phyloP scores from a whole-genome alignment of 2,797 vertebrate genomes.

The Psittacula echo region DNA sequence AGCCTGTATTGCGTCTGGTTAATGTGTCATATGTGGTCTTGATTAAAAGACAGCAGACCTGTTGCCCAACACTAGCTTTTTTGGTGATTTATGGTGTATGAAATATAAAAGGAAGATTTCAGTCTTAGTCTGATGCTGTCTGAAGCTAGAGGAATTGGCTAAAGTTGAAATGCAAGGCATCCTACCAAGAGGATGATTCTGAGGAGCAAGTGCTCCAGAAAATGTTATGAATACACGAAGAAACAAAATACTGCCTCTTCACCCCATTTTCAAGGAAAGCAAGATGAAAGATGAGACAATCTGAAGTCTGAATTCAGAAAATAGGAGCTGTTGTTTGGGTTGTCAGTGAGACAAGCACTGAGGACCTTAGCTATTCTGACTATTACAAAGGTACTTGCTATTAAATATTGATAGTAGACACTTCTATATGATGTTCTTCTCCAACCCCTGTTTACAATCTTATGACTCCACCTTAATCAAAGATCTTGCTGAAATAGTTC shows the following conservation, averaged over 20 bases:
- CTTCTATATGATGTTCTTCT: neutral
- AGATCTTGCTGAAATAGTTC: neutral
- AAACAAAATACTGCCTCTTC: neutral
- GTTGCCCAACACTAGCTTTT: neutral
- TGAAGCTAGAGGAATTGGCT: neutral
- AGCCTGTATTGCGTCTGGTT: neutral
- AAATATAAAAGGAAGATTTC: neutral
- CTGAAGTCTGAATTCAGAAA: neutral
- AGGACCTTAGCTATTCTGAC: neutral
- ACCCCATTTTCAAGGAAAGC: neutral
- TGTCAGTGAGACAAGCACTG: neutral
- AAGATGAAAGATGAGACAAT: neutral
- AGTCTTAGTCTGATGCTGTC: accelerated
- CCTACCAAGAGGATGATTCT: neutral
- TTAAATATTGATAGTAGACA: neutral
- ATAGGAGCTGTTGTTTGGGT: accelerated
- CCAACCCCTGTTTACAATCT: neutral
- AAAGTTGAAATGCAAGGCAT: neutral
- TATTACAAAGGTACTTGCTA: neutral
- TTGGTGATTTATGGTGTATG: neutral
- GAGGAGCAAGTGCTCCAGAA: neutral
- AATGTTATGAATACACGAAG: neutral
- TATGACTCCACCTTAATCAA: neutral
- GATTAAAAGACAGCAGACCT: neutral
- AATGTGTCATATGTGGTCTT: neutral